Percentiles rank a stretch among this genome's conserved stretches.
phyloP scores from a whole-genome alignment of 2,797 vertebrate genomes.

The Loriculus beryllinus region DNA sequence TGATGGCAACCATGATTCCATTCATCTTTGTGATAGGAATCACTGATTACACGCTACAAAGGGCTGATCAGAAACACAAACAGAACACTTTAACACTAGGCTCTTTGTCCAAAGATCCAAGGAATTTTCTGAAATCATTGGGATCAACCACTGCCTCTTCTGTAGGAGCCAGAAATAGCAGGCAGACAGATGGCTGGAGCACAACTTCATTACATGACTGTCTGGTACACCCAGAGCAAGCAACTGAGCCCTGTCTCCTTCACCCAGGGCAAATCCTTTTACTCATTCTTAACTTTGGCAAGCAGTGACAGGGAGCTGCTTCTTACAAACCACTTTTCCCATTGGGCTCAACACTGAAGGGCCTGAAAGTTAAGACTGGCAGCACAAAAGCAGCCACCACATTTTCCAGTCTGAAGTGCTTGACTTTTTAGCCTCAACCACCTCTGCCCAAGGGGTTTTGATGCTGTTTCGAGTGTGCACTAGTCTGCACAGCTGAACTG shows the following conservation, averaged over 20 bases:
- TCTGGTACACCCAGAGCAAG: not conserved
- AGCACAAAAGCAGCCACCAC: not conserved
- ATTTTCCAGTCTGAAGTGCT: not conserved
- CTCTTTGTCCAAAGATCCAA: not conserved
- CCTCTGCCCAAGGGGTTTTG: not conserved
- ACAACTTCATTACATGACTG: not conserved
- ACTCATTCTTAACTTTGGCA: not conserved
- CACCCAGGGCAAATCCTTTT: not conserved
- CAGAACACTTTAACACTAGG: not conserved
- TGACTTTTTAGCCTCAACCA: not conserved
- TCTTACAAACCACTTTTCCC: not conserved
- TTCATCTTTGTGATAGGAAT: not conserved
- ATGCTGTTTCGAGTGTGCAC: not conserved
- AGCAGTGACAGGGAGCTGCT: not conserved
- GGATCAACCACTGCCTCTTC: not conserved
- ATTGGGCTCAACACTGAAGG: not conserved
- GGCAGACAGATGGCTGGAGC: not conserved
- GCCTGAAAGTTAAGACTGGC: not conserved
- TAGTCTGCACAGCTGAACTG: too few species aligned
- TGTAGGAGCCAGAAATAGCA: not conserved
- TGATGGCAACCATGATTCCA: rapidly evolving
- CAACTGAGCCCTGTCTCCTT: not conserved
- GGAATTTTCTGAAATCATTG: not conserved
- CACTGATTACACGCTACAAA: not conserved
- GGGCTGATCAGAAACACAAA: not conserved